Base-by-base conservation (phyloP, 2,888 invertebrate genomes). In the Tipula lateralis region DNA sequence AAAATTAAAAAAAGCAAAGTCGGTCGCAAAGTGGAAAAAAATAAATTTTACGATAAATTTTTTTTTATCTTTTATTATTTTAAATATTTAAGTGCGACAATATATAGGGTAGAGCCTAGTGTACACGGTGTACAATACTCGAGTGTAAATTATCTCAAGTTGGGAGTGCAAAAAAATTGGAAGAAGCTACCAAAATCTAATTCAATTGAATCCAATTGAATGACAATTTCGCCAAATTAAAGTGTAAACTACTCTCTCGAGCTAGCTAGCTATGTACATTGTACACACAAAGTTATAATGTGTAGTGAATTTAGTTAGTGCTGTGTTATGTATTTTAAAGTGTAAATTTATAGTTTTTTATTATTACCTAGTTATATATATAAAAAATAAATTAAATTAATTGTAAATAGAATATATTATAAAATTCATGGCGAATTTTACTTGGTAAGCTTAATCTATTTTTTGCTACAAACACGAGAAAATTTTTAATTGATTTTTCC, bases 271-370 rank as follows among this genome's bases (percentile, higher is more conserved):
- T 39, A 32, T 5, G 13, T 44, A 44, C 39, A 44, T 4, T 34
- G 12, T 1, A 34, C 34, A 50, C 50, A 50, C 50, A 6, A 50
- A 50, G 5, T 16, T 50, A 19, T 50, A 4, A 50, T 50, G 50
- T 50, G 50, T 50, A 50, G 50, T 50, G 50, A 50, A 50, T 50
- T 50, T 50, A 50, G 50, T 50, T 50, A 50, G 50, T 50, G 50
- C 50, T 50, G 50, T 50, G 19, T 19, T 19, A 50, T 50, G 50
- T 50, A 50, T 50, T 50, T 50, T 50, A 50, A 50, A 50, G 50
- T 50, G 50, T 50, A 50, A 50, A 50, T 50, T 50, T 50, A 50
- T 50, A 50, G 50, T 50, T 50, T 50, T 7, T 16, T 50, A 9
- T 50, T 39, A 13, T 39, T 39, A 13, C 4, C 13, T 39, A 39